Percentiles rank a stretch among this genome's conserved stretches.
Conservation (phyloP, 1,140 invertebrate genomes). For the Contarinia nasturtii region DNA sequence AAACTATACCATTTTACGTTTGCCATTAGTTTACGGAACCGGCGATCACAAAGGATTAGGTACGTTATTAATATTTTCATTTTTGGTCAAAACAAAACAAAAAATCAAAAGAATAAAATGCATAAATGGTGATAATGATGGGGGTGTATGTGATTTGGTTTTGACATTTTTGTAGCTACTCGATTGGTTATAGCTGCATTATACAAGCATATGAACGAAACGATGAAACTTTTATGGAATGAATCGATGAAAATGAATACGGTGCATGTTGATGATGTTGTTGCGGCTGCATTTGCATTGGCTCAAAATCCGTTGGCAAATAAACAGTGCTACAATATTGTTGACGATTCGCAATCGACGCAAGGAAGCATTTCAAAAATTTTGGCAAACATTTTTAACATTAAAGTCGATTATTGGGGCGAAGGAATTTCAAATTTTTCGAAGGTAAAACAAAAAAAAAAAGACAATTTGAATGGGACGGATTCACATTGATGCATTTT, state of each 20-base stretch:
- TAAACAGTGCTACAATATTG: slow-evolving; percentile 58
- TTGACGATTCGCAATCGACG: slow-evolving; percentile 62
- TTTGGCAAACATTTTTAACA: slow-evolving; percentile 63
- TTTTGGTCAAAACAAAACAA: background rate
- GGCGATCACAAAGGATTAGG: slow-evolving; percentile 67
- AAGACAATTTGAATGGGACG: background rate
- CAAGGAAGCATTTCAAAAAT: slow-evolving; percentile 63
- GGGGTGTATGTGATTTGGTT: no score
- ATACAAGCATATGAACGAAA: slow-evolving; percentile 71
- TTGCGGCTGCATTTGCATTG: slow-evolving; percentile 50
- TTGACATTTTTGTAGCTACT: slow-evolving; percentile 36
- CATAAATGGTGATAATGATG: no score
- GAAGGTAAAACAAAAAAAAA: slow-evolving; percentile 31
- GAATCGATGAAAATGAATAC: slow-evolving; percentile 71
- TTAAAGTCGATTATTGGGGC: slow-evolving; percentile 74
- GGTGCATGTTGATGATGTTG: slow-evolving; percentile 67
- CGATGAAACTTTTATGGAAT: slow-evolving; percentile 82
- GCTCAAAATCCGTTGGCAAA: slow-evolving; percentile 22
- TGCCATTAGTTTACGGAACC: slow-evolving; percentile 70
- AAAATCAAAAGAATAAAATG: background rate
- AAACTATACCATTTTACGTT: slow-evolving; percentile 63
- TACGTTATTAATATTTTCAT: slow-evolving; percentile 26
- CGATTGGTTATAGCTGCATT: slow-evolving; percentile 68
- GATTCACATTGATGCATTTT: background rate
- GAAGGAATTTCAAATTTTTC: slow-evolving; percentile 55